Evolutionary conservation across 1,140 invertebrate genomes (phyloP), one percentile per base, ranked within the genome.

Genomic region (Procambarus clarkii): DNA sequence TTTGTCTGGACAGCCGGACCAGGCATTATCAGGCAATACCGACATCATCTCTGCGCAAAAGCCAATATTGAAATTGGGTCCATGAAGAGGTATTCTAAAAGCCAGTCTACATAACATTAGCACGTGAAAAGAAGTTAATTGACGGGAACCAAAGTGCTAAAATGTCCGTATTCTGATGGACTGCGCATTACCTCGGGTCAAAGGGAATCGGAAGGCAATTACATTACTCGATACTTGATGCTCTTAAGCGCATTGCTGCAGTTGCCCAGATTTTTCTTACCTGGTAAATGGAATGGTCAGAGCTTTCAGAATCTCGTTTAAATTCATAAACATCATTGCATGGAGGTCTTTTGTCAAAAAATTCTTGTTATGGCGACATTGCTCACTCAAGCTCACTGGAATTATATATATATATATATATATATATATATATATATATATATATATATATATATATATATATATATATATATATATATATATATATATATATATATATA

Each of bases 101-200:
- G n/a, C n/a, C 24, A 21, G 69, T 74, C n/a, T 74, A 74, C 21
- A 8, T 34, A 24, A 74, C 69, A 34, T 74, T 74, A 74, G n/a
- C 69, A 74, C 69, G 34, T 74, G 21, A 74, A 74, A 74, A 74
- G 18, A 24, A 74, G n/a, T 74, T 74, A 74, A 74, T 9, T 64
- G 60, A 64, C 60, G 18, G 18, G 69, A 74, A 24, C 69, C 18
- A 34, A 8, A 69, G 60, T 69, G 60, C n/a, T n/a, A 74, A 74
- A 74, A 74, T 24, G 18, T 74, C 24, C 5, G 24, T 74, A 24
- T 74, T 74, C n/a, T 74, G n/a, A 74, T 74, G 24, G 34, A 74
- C n/a, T 74, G 69, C 7, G 34, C 34, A 74, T 74, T 74, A 24
- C 69, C n/a, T 34, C 18, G 18, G n/a, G 69, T 74, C 69, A 74